Percentiles rank a stretch among this genome's conserved stretches.
Evolutionary conservation across 2,888 invertebrate species (phyloP).

Genomic region (Drosophila barbarae): DNA sequence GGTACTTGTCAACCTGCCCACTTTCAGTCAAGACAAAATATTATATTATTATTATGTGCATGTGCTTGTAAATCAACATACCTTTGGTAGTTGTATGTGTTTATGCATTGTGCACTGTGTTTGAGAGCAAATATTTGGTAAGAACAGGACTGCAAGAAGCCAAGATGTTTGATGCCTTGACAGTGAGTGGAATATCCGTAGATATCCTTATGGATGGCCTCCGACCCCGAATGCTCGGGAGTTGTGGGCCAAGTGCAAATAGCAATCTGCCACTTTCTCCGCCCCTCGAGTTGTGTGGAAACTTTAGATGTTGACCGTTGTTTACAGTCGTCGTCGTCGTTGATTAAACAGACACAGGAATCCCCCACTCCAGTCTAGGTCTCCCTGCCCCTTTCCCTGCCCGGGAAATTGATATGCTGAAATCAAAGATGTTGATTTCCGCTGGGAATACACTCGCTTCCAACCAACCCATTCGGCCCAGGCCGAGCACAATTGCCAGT

Average conservation of each 20-base stretch:
- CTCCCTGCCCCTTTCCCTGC: too few relatives aligned
- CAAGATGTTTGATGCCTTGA: constrained; percentile 61
- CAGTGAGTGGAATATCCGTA: constrained; percentile 45
- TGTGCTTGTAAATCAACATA: constrained; percentile 15
- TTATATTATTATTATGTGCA: constrained; percentile 38
- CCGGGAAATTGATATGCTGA: constrained; percentile 66
- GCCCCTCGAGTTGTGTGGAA: constrained; percentile 10
- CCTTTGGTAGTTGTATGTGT: constrained; percentile 11
- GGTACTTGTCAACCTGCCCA: constrained; percentile 26
- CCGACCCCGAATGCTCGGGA: background rate
- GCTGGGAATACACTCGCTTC: constrained; percentile 62
- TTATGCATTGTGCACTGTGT: constrained; percentile 43
- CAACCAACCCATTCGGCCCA: constrained; percentile 51
- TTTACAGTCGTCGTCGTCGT: constrained; percentile 60
- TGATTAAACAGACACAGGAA: constrained; percentile 67
- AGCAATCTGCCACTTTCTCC: constrained; percentile 13
- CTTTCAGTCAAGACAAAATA: constrained; percentile 8
- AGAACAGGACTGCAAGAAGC: constrained; percentile 61
- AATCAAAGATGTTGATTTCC: constrained; percentile 74
- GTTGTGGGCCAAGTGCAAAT: constrained; percentile 42
- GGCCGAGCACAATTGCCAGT: constrained; percentile 52
- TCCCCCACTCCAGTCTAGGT: background rate
- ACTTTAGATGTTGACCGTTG: constrained; percentile 60
- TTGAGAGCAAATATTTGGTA: constrained; percentile 63
- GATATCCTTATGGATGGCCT: constrained; percentile 28